Base-by-base conservation (phyloP, 2,113 vertebrate genomes). In the Zosterops lateralis region DNA sequence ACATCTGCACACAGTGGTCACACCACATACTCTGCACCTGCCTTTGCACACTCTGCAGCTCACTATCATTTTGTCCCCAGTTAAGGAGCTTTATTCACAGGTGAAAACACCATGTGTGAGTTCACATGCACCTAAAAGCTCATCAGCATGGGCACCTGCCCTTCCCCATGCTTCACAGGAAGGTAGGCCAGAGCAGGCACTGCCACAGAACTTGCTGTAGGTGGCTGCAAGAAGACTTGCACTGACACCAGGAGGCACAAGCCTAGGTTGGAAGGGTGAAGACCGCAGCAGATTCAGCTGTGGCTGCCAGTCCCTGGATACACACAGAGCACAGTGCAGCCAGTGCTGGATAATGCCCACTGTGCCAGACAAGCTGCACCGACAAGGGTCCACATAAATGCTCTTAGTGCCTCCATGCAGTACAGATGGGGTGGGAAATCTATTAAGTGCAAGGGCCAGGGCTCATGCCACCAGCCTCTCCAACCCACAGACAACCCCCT, bases 371-470 rank as follows among this genome's bases (percentile, higher is more conserved):
- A 48, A 75, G n/a, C 17, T 26, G 54, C 34, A 17, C 12, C 47
- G 17, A 18, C 71, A 47, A 89, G 32, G 7, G 11, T 54, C 67
- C 34, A 18, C 7, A 14, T 5, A 7, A 87, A 40, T 40, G 14
- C 45, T 87, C 40, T 61, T 42, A 10, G 4, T 29, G 31, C 45
- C 65, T 64, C 53, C 78, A 32, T 4, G 2, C 16, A 14, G 19
- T 16, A 47, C 3, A 3, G 17, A 15, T 28, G 12, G 25, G 4
- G 2, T 4, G 2, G 3, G 5, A 3, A 3, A 5, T 9, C 48
- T 60, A 8, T 42, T 40, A 56, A 79, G 29, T 53, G 19, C 21
- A 25, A 65, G 8, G 8, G 17, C 31, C 56, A 56, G 0, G 0
- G 15, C 44, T 77, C 31, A 18, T 34, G 26, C 21, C 65, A 71